Evolutionary conservation across 2,113 vertebrate genomes (phyloP).

Genomic region (Serinus canaria): DNA sequence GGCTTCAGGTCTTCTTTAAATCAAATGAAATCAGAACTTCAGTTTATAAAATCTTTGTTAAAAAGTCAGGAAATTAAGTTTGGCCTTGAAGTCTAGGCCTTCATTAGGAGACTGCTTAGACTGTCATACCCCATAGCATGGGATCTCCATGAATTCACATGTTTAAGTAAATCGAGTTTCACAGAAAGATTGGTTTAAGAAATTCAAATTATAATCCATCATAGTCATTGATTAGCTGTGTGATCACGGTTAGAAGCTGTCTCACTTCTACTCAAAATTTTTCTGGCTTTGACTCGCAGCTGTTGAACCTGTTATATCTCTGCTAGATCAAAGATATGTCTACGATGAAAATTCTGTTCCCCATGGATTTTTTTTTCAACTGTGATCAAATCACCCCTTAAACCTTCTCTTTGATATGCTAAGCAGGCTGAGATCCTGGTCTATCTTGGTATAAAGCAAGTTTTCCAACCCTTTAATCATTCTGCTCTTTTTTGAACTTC

Average conservation of each 20-base stretch:
- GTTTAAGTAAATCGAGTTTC: neutral
- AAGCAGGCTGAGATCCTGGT: slow-evolving; percentile 26
- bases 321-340: slow-evolving; percentile 48
- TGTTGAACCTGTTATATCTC: slow-evolving; percentile 4
- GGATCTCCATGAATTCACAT: neutral
- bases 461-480: slow-evolving; percentile 55
- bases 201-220: neutral
- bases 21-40: neutral
- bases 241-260: neutral
- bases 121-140: neutral
- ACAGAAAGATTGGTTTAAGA: neutral
- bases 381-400: slow-evolving; percentile 45
- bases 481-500: neutral
- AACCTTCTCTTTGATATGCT: slow-evolving; percentile 53
- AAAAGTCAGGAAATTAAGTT: neutral
- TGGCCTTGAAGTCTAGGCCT: neutral
- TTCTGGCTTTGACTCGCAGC: slow-evolving; percentile 1
- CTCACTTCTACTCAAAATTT: neutral
- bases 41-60: neutral
- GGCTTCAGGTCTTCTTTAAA: neutral
- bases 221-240: neutral
- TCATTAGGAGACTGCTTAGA: neutral
- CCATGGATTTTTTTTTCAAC: neutral
- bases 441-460: slow-evolving; percentile 28
- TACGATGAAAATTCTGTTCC: slow-evolving; percentile 29